Percentiles rank a stretch among this genome's conserved stretches.
Evolutionary conservation across 1,140 invertebrate genomes (phyloP).

Genomic region (Chelonus insularis): DNA sequence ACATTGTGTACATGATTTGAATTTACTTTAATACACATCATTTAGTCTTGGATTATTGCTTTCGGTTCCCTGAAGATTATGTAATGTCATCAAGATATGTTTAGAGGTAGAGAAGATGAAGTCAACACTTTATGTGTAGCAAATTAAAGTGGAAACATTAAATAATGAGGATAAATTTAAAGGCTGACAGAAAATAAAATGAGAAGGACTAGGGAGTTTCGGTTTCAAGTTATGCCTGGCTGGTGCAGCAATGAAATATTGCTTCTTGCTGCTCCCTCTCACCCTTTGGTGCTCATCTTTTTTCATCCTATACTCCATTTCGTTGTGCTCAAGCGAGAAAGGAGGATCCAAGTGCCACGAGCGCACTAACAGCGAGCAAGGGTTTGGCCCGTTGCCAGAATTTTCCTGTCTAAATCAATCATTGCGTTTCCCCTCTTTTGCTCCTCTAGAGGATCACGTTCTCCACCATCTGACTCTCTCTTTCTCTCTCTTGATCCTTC

Average conservation of each 20-base stretch:
- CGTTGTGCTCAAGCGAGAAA: conserved; percentile 24
- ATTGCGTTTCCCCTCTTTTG: conserved; percentile 23
- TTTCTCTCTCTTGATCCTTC: conserved; percentile 24
- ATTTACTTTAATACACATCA: no score
- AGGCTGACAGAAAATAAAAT: conserved; percentile 2
- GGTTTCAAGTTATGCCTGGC: conserved; percentile 26
- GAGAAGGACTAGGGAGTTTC: conserved; percentile 11
- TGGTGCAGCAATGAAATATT: conserved; percentile 33
- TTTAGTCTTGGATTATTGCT: no score
- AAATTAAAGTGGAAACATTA: conserved; percentile 18
- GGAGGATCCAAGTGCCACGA: not conserved
- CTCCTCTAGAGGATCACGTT: conserved; percentile 29
- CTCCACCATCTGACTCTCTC: conserved; percentile 16
- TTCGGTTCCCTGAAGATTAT: no score
- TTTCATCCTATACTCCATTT: conserved; percentile 19
- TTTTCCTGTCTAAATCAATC: conserved; percentile 37
- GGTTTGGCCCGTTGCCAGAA: conserved; percentile 31
- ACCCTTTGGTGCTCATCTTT: conserved; percentile 10
- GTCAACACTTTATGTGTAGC: no score
- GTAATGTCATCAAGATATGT: no score
- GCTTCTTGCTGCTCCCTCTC: conserved; percentile 26
- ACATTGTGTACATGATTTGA: not conserved
- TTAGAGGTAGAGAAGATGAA: no score
- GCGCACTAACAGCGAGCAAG: conserved; percentile 11
- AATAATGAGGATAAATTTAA: conserved; percentile 21